Evolutionary conservation across 2,888 invertebrate species (phyloP), one percentile per base, ranked within the genome.

Genomic region (Harpagoxenus sublaevis): DNA sequence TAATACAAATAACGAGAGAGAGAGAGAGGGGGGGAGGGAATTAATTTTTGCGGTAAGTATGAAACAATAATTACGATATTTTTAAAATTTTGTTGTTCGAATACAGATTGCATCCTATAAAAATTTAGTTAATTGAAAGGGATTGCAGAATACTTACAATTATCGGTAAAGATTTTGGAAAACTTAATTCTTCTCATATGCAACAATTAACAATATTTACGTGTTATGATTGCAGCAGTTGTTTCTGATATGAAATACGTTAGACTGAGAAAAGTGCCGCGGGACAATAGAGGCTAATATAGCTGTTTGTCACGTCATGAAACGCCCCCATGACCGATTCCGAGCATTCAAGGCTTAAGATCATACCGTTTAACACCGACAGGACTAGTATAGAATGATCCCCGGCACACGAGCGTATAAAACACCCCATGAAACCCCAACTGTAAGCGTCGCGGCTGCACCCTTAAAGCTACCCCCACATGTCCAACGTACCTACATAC

Each of bases 371-470:
- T 93, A 93, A 92, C 92, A 89, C 83, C 87, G 87, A 88, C 86
- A 86, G 84, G 66, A 70, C 73, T 79, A 57, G 74, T 53, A 82
- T 68, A 78, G 75, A 87, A 85, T 88, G 86, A 92, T 91, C 93
- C 93, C 92, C 90, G 89, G 82, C 85, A 87, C 83, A 84, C 86
- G 84, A 86, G 84, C 84, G 86, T 91, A 93, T 93, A 92, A 92
- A 93, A 92, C 88, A 87, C 91, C 90, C 92, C 92, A 92, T 91
- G 89, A 93, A 93, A 93, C 89, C 91, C 90, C 90, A 93, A 93
- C 92, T 92, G 92, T 91, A 90, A 91, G 88, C 91, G 89, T 92
- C 92, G 90, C 89, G 91, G 91, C 88, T 90, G 86, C 89, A 85
- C 86, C 85, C 88, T 85, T 73, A 84, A 79, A 68, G 45, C 82